Percentiles rank a stretch among this genome's conserved stretches.
Evolutionary conservation across 2,113 vertebrate species (phyloP).

Genomic region (Neolamprologus caudopunctatus): DNA sequence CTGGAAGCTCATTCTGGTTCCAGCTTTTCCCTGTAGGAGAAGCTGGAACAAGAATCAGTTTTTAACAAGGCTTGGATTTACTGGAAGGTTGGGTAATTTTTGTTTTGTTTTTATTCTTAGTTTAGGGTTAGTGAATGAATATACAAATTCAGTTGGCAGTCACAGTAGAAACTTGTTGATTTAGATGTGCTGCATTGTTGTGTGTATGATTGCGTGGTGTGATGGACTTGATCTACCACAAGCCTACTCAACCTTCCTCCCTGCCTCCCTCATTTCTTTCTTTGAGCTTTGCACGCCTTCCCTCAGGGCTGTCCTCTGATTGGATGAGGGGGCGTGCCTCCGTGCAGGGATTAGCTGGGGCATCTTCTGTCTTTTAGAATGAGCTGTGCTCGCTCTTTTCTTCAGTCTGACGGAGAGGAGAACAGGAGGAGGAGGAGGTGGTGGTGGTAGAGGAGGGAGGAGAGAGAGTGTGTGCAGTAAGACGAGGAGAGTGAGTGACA

Average conservation of each 20-base stretch:
- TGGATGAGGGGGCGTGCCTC: constrained; percentile 64
- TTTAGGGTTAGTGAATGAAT: not conserved
- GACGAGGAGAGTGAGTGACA: constrained; percentile 19
- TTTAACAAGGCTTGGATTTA: not conserved
- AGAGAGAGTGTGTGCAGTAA: not conserved
- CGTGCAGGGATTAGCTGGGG: constrained; percentile 53
- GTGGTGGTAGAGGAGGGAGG: constrained; percentile 8
- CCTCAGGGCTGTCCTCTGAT: constrained; percentile 10
- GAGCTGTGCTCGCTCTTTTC: constrained; percentile 31
- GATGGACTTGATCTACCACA: not conserved
- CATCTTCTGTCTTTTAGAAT: constrained; percentile 48
- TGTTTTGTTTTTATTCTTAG: not conserved
- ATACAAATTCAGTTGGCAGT: not conserved
- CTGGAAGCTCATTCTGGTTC: not conserved
- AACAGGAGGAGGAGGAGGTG: constrained; percentile 12
- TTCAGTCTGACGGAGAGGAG: constrained; percentile 29
- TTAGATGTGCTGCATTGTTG: not conserved
- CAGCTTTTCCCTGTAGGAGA: not conserved
- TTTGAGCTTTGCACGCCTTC: not conserved
- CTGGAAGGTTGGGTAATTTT: not conserved
- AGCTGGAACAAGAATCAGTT: not conserved
- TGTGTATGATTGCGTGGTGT: not conserved
- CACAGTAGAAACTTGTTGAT: constrained; percentile 4
- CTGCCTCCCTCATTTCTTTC: not conserved
- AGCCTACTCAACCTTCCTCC: not conserved